Evolutionary conservation across 2,797 vertebrate species (phyloP).

Genomic region (Myotis daubentonii): DNA sequence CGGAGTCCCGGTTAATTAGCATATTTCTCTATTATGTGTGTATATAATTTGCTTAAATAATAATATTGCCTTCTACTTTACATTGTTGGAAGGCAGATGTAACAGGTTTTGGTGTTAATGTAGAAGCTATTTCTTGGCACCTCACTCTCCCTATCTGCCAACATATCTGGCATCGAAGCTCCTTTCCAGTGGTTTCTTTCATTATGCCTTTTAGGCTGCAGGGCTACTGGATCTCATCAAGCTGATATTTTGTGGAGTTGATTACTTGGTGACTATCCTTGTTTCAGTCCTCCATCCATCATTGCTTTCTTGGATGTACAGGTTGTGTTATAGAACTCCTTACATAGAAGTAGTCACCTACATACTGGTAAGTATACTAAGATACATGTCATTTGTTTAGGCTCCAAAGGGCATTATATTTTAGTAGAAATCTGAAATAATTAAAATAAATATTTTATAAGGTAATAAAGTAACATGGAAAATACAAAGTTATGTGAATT

Average conservation of each 20-base stretch:
- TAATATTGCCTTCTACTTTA: background rate
- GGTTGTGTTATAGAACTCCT: background rate
- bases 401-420: background rate
- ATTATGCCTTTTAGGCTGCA: background rate
- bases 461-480: background rate
- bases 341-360: background rate
- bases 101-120: background rate
- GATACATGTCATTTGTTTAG: background rate
- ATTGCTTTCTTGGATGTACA: background rate
- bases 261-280: background rate
- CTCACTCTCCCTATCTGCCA: background rate
- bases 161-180: rapidly evolving
- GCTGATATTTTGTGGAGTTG: background rate
- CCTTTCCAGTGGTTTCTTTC: background rate
- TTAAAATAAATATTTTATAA: background rate
- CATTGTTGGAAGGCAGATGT: background rate
- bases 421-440: background rate
- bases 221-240: background rate
- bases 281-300: background rate
- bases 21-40: too few relatives aligned
- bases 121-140: background rate
- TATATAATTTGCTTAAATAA: background rate
- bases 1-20: too few relatives aligned
- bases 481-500: background rate
- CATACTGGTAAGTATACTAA: background rate